phyloP scores from a whole-genome alignment of 2,888 invertebrate genomes.

The Drosophila lutescens region DNA sequence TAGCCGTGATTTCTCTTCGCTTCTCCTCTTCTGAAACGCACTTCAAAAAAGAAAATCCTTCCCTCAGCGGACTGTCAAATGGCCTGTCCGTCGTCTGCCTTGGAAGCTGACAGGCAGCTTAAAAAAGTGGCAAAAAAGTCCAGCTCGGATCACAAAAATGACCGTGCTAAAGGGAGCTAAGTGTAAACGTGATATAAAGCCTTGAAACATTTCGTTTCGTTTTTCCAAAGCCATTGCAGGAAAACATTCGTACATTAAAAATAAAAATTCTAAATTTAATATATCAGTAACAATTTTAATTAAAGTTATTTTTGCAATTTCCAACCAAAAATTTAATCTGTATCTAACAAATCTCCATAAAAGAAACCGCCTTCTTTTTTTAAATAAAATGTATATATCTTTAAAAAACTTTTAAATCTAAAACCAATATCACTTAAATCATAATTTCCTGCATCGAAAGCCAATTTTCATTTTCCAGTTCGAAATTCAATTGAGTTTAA shows the following conservation, averaged over 20 bases:
- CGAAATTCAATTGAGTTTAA: conserved; percentile 20
- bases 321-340: too few species aligned
- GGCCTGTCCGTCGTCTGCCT: not conserved
- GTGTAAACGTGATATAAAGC: not conserved
- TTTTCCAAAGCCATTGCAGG: too few species aligned
- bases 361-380: too few species aligned
- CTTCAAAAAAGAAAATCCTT: conserved; percentile 38
- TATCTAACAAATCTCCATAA: too few species aligned
- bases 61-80: conserved; percentile 19
- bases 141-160: not conserved
- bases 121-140: conserved; percentile 8
- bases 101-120: conserved; percentile 11
- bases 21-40: conserved; percentile 8
- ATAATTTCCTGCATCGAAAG: not conserved
- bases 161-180: not conserved
- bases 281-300: too few species aligned
- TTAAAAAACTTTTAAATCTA: too few species aligned
- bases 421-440: not conserved
- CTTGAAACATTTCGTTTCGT: not conserved
- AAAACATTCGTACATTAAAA: not conserved
- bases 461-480: not conserved
- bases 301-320: too few species aligned
- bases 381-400: too few species aligned
- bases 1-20: conserved; percentile 43
- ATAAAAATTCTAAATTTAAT: not conserved